Conservation (phyloP, 2,888 invertebrate species). For the Leucophenga maculata region DNA sequence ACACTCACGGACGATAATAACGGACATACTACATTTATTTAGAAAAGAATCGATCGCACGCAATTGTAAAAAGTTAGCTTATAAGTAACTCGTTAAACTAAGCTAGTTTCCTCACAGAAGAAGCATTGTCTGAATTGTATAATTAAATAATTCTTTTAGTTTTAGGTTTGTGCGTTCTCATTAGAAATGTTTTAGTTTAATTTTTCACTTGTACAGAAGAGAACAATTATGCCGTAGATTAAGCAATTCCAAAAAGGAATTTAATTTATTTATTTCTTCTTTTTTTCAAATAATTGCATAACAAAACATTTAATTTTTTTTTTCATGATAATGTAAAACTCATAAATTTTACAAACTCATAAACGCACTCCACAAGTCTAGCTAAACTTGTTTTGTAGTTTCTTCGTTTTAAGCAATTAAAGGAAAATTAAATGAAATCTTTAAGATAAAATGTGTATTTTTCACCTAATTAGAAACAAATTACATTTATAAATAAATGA, state of each 20-base stretch:
- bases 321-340: neutral
- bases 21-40: too few relatives aligned
- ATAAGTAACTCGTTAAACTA: too few relatives aligned
- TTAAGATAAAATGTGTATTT: conserved; percentile 3
- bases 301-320: neutral
- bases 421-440: neutral
- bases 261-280: neutral
- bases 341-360: neutral
- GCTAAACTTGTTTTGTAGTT: neutral
- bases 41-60: too few relatives aligned
- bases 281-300: neutral
- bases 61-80: too few relatives aligned
- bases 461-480: too few relatives aligned
- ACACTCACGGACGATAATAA: neutral
- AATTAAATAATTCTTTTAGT: neutral
- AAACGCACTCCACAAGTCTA: neutral
- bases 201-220: neutral
- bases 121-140: neutral
- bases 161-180: neutral
- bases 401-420: conserved; percentile 17
- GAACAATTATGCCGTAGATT: neutral
- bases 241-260: conserved; percentile 1
- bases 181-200: neutral
- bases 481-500: too few relatives aligned
- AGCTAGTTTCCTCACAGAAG: too few relatives aligned